Evolutionary conservation across 2,888 invertebrate genomes (phyloP), one percentile per base, ranked within the genome.

Genomic region (Caenorhabditis japonica): DNA sequence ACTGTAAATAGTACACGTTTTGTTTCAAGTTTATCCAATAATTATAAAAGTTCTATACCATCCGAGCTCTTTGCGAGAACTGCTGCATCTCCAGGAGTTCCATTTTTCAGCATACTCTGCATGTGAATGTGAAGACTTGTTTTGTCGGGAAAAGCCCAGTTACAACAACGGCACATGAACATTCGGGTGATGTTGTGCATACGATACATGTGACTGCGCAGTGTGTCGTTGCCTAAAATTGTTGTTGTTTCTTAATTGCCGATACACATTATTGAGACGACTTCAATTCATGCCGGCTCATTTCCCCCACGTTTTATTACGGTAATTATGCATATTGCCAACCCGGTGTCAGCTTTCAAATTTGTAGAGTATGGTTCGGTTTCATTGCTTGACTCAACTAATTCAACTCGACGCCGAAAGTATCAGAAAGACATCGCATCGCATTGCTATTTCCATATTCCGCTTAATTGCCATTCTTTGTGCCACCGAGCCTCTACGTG

Each of bases 151-250:
- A 86, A 86, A 23, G 85, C 85, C 85, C 85, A 87, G 71, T 87
- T 87, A 68, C 87, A 87, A 72, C 87, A 87, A 23, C 86, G 79
- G 75, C 87, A 87, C 84, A 87, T 86, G 78, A 87, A 87, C 84
- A 86, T 87, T 62, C 87, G 77, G 23, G 85, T 83, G 43, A 87
- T 88, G 66, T 83, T 81, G 75, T 87, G 87, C 55, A 82, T 75
- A 19, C 83, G 83, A 69, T 80, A 84, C 87, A 87, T 87, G 73
- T 87, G 87, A 27, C 84, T 80, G 13, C 86, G 86, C 7, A 87
- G 84, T 3, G 86, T 85, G 49, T 87, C 87, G 61, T 85, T 87
- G 80, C 84, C 87, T 87, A 79, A 53, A 83, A 78, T 46, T 38
- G 41, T 30, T 7, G 5, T 5, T 34, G 36, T 66, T 34, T 55